Base-by-base conservation (phyloP, 2,888 invertebrate species). In the Pterostichus madidus region DNA sequence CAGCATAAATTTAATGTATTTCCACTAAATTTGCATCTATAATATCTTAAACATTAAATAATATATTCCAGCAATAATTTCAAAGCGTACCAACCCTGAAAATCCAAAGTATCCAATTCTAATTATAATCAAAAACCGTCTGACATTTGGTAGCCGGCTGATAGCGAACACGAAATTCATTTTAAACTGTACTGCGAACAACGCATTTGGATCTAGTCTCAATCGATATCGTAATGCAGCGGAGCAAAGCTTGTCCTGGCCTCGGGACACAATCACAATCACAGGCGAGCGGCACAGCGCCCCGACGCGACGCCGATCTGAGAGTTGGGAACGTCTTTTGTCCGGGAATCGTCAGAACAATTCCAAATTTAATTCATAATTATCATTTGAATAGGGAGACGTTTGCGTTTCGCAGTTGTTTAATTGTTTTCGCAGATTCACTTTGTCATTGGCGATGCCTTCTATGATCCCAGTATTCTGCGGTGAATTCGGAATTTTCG, bases 291-390 rank as follows among this genome's bases (percentile, higher is more conserved):
- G 64, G 64, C 64, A 64, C 64, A 35, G 11, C 35, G 39, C 5
- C 39, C 8, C 39, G 7, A 39, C 39, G 6, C 39, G 7, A 39
- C 39, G 6, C 39, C 1, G 39, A 39, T 39, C 39, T 39, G 7
- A 39, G 39, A 39, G 39, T 39, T 39, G 39, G 39, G 39, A 39
- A 10, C 68, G 64, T 64, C 64, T 64, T 64, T 64, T 64, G 64
- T 64, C 31, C 31, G 49, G 8, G 49, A 39, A 49, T 49, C 49
- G 49, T 56, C 17, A 56, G 64, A 64, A 71, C 68, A 71, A 71
- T 71, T 39, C 44, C 17, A 17, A 71, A 39, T 39, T 71, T 71
- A 71, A 71, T 71, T 71, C 68, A 71, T 71, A 71, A 71, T 71
- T 71, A 71, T 71, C 68, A 71, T 71, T 17, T 71, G 68, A 71